Conservation (phyloP, 2,113 vertebrate genomes). For the Poecile atricapillus region DNA sequence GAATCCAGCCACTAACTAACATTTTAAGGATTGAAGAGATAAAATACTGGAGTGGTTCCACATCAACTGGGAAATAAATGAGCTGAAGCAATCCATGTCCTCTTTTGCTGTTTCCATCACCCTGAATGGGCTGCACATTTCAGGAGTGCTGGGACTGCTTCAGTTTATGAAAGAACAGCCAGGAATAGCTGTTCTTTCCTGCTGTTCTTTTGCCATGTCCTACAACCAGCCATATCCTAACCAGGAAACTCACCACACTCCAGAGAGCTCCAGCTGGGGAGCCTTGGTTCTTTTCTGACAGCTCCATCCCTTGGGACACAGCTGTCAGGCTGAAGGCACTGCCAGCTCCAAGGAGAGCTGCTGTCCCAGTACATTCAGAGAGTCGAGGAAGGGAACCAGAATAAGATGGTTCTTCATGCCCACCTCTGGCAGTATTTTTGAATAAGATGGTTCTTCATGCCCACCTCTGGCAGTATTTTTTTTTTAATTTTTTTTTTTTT, state of each 20-base stretch:
- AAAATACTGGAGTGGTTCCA: background rate
- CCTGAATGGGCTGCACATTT: background rate
- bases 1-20: constrained; percentile 1
- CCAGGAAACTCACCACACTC: background rate
- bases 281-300: background rate
- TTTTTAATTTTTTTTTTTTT: too few species aligned
- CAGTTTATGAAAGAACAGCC: background rate
- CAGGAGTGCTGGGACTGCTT: background rate
- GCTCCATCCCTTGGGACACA: background rate
- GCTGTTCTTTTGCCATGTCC: background rate
- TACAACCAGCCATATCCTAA: background rate
- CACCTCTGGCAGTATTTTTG: background rate
- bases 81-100: background rate
- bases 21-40: background rate
- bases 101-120: constrained; percentile 7
- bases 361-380: background rate
- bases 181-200: background rate
- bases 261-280: background rate
- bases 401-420: background rate
- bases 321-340: rapidly evolving
- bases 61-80: background rate
- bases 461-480: background rate
- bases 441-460: background rate
- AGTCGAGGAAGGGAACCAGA: background rate
- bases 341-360: background rate